phyloP scores from a whole-genome alignment of 2,797 vertebrate species.

The Anniella stebbinsi region DNA sequence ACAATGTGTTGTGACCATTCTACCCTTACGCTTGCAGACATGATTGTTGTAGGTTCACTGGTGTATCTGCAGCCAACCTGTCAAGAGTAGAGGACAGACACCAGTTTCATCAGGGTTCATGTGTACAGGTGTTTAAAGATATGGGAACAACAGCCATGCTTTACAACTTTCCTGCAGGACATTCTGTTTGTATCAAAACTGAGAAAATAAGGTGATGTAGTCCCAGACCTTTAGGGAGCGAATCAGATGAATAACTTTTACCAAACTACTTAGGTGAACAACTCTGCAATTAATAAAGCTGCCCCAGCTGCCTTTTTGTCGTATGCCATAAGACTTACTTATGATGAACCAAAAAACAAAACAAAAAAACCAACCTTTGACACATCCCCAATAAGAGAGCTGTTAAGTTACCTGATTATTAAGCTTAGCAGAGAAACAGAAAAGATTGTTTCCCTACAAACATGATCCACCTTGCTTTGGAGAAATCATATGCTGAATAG shows the following conservation, averaged over 20 bases:
- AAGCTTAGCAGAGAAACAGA: not conserved
- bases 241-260: slow-evolving; percentile 56
- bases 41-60: not conserved
- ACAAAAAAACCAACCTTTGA: not conserved
- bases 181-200: slow-evolving; percentile 43
- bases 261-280: slow-evolving; percentile 53
- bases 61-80: not conserved
- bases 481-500: not conserved
- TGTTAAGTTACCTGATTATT: slow-evolving; percentile 27
- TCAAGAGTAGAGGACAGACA: not conserved
- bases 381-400: slow-evolving; percentile 28
- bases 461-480: slow-evolving; percentile 36
- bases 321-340: slow-evolving; percentile 24
- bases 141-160: not conserved
- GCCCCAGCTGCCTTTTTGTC: slow-evolving; percentile 8
- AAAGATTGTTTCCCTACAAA: not conserved
- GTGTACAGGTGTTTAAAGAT: not conserved
- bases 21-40: not conserved
- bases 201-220: slow-evolving; percentile 35
- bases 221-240: slow-evolving; percentile 26
- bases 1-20: not conserved
- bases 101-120: not conserved
- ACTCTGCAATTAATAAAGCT: slow-evolving; percentile 48
- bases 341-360: slow-evolving; percentile 35
- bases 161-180: not conserved